A percentile compares a stretch with the other conserved stretches of the same genome.
These are phyloP conservation scores for Drusus annulatus DNA, from an alignment of 1,140 invertebrate species.

Conservation along the genomic window DNA sequence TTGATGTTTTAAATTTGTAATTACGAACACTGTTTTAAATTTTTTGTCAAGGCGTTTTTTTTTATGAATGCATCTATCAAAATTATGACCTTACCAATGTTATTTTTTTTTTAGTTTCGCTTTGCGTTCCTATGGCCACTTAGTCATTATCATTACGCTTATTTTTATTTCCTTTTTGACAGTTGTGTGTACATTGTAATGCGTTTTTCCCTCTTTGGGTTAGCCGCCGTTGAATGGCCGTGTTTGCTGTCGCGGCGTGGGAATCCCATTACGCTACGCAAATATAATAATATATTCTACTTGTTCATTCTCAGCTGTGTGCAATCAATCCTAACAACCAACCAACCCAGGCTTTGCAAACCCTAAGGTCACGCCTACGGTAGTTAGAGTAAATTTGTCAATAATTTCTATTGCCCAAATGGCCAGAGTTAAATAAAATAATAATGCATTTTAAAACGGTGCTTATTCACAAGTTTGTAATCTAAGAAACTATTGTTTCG, in stretches of 20 bases:
- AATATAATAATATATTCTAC: slow-evolving; percentile 11
- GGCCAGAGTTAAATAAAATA: neutral
- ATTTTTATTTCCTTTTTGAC: slow-evolving; percentile 16
- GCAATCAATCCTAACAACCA: neutral
- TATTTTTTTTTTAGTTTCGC: too few species aligned
- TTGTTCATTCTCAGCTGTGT: neutral
- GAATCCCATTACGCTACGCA: slow-evolving; percentile 6
- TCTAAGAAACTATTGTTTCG: too few species aligned
- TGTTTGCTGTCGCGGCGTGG: slow-evolving; percentile 37
- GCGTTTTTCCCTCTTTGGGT: slow-evolving; percentile 25
- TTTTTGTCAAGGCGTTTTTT: too few species aligned
- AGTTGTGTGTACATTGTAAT: slow-evolving; percentile 21
- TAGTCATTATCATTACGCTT: slow-evolving; percentile 7
- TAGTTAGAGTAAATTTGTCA: neutral
- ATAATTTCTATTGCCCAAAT: neutral
- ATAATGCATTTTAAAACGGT: too few species aligned
- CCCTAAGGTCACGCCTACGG: neutral
- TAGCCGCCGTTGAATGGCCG: neutral
- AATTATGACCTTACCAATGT: too few species aligned
- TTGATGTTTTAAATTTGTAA: too few species aligned
- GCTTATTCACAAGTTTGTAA: too few species aligned
- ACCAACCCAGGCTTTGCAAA: neutral
- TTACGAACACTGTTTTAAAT: too few species aligned
- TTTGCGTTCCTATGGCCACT: neutral
- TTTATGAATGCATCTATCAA: too few species aligned